phyloP scores from a whole-genome alignment of 2,797 vertebrate genomes.

The Mareca penelope region DNA sequence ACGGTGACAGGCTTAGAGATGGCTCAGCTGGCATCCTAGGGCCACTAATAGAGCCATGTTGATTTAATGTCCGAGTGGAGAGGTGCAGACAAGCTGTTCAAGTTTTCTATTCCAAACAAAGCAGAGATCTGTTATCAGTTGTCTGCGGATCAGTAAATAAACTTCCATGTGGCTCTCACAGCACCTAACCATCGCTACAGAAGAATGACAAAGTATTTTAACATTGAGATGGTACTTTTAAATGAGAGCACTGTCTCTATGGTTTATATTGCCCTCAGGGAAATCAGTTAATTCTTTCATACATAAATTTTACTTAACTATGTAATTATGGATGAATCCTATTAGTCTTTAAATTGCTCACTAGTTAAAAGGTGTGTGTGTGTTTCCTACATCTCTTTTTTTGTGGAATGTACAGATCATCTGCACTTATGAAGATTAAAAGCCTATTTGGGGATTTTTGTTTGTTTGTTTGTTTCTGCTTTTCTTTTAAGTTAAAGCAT shows the following conservation, averaged over 20 bases:
- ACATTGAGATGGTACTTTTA: conserved; percentile 67
- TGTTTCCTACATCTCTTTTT: conserved; percentile 22
- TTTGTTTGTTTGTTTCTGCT: not conserved
- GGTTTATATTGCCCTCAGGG: conserved; percentile 77
- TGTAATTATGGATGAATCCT: conserved; percentile 80
- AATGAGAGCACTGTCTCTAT: conserved; percentile 68
- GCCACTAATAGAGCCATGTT: conserved; percentile 94
- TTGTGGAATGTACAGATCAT: conserved; percentile 68
- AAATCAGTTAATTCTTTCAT: conserved; percentile 78
- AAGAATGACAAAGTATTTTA: conserved; percentile 78
- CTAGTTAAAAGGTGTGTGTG: conserved; percentile 77
- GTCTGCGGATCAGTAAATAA: conserved; percentile 82
- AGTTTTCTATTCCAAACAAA: conserved; percentile 85
- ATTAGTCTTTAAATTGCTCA: conserved; percentile 74
- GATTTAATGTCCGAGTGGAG: conserved; percentile 89
- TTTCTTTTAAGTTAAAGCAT: conserved; percentile 29
- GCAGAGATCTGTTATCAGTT: conserved; percentile 81
- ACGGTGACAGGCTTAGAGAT: conserved; percentile 96
- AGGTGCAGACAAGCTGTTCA: conserved; percentile 94
- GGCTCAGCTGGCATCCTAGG: conserved; percentile 97
- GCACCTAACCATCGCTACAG: conserved; percentile 66
- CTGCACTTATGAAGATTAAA: conserved; percentile 72
- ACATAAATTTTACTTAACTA: conserved; percentile 86
- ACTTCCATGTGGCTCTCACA: conserved; percentile 76
- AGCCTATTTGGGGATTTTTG: conserved; percentile 53